Evolutionary conservation across 2,888 invertebrate species (phyloP).

Genomic region (Athripsodes cinereus): DNA sequence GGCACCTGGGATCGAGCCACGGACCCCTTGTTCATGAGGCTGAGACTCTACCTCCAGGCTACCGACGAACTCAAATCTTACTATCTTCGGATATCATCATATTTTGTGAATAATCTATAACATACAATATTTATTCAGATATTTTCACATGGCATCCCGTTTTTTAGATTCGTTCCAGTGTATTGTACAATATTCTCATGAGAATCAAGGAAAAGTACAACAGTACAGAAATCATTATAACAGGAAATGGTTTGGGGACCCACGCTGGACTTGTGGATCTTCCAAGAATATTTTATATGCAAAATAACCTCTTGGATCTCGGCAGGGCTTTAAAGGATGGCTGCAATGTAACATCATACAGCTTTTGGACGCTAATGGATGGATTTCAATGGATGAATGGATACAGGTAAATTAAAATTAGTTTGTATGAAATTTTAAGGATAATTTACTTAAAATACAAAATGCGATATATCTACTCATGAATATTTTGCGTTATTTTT

Average conservation of each 20-base stretch:
- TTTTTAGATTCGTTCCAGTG: slow-evolving; percentile 53
- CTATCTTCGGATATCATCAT: no score
- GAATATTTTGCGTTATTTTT: no score
- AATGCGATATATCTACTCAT: no score
- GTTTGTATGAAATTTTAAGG: no score
- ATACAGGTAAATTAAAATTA: slow-evolving; percentile 53
- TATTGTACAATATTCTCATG: slow-evolving; percentile 53
- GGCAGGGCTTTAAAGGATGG: slow-evolving; percentile 48
- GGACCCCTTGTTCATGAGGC: no score
- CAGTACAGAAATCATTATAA: slow-evolving; percentile 52
- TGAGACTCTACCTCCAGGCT: no score
- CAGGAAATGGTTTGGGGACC: slow-evolving; percentile 57
- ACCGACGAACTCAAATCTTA: no score
- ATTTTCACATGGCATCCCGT: no score
- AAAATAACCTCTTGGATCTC: slow-evolving; percentile 44
- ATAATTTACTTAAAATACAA: no score
- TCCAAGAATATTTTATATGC: slow-evolving; percentile 48
- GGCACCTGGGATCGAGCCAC: no score
- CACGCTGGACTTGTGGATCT: slow-evolving; percentile 41
- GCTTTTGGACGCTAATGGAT: slow-evolving; percentile 74
- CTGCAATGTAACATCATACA: slow-evolving; percentile 59
- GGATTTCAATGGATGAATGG: slow-evolving; percentile 77
- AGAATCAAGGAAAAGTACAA: slow-evolving; percentile 55
- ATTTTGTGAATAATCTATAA: no score
- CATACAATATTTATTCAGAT: no score